Evolutionary conservation across 2,113 vertebrate species (phyloP).

Genomic region (Psittacula cyanocephala): DNA sequence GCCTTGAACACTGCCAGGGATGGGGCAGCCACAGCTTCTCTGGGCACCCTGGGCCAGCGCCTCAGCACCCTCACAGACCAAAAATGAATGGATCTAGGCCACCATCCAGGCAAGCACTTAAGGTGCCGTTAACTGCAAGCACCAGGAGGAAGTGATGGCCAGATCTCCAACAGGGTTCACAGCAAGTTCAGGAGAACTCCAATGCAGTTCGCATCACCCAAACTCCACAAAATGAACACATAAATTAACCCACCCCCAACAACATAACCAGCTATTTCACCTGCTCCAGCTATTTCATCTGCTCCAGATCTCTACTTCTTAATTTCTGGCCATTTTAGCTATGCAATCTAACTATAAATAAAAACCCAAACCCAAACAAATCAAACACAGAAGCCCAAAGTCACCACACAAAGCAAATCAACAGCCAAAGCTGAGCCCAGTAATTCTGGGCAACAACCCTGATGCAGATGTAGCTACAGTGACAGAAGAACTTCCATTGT

Average conservation of each 20-base stretch:
- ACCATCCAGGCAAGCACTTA: neutral
- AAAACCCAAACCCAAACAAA: neutral
- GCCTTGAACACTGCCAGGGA: neutral
- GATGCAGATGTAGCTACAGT: neutral
- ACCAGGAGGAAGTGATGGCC: fast-evolving
- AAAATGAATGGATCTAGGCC: neutral
- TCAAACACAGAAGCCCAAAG: neutral
- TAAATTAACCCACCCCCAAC: neutral
- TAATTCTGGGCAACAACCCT: neutral
- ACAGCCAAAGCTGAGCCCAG: neutral
- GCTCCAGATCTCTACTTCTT: neutral
- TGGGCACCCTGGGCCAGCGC: neutral
- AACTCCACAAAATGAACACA: neutral
- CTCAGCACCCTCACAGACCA: neutral
- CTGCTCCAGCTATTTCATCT: too few relatives aligned
- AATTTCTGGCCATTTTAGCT: neutral
- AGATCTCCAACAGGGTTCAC: neutral
- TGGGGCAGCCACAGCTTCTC: neutral
- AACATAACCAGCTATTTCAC: neutral
- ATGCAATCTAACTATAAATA: neutral
- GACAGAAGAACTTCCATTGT: neutral
- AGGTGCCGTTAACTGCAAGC: neutral
- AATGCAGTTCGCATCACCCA: neutral
- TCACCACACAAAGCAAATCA: neutral
- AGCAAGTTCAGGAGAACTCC: neutral